phyloP scores from a whole-genome alignment of 2,888 invertebrate genomes.

The Epinotia demarniana region DNA sequence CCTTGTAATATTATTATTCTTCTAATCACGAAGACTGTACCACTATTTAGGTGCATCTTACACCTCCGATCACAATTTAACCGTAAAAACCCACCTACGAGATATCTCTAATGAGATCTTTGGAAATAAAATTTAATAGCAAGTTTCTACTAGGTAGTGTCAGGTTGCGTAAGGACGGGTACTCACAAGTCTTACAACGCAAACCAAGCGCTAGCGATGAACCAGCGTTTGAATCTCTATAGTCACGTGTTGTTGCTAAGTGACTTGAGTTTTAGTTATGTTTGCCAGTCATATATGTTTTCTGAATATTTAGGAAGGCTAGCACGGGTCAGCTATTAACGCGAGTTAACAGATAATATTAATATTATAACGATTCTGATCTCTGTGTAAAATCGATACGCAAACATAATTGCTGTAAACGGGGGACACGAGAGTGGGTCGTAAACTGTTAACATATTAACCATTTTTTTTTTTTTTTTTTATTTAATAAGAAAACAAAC shows the following conservation, averaged over 20 bases:
- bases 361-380: background rate
- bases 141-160: slow-evolving; percentile 14
- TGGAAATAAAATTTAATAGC: slow-evolving; percentile 33
- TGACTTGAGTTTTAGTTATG: background rate
- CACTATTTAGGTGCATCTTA: slow-evolving; percentile 13
- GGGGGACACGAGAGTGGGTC: background rate
- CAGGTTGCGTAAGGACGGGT: slow-evolving; percentile 7
- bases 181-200: background rate
- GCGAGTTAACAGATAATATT: background rate
- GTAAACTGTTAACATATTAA: background rate
- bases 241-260: background rate
- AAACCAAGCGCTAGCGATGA: background rate
- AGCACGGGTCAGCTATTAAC: background rate
- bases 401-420: background rate
- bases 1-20: no score
- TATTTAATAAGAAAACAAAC: no score
- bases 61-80: slow-evolving; percentile 19
- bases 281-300: background rate
- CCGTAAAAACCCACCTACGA: slow-evolving; percentile 17
- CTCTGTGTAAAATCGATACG: background rate
- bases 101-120: slow-evolving; percentile 35
- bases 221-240: background rate
- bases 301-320: background rate
- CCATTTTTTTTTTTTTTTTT: no score
- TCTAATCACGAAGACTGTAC: background rate